These are phyloP conservation scores for Brachynemurus nebulosus DNA, from an alignment of 2,888 invertebrate species.

Conservation along the genomic window DNA sequence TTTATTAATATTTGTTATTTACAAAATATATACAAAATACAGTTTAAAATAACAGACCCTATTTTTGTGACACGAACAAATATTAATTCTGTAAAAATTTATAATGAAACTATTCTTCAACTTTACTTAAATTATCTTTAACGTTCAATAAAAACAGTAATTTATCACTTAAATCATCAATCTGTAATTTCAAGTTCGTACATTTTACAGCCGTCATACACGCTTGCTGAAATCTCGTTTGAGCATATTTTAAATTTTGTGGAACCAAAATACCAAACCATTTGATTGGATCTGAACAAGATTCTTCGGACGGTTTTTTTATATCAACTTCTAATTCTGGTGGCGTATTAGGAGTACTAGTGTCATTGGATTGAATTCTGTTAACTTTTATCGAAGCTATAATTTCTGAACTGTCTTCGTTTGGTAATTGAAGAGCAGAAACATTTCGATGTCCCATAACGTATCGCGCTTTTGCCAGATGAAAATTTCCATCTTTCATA, in stretches of 20 bases:
- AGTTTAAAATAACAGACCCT: too few relatives aligned
- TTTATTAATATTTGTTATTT: too few relatives aligned
- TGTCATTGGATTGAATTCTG: too few relatives aligned
- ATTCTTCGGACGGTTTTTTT: conserved; percentile 27
- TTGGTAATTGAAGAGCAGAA: conserved; percentile 54
- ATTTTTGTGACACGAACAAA: too few relatives aligned
- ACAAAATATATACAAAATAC: too few relatives aligned
- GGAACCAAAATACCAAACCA: conserved; percentile 86
- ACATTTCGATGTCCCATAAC: conserved; percentile 64
- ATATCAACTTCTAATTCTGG: conserved; percentile 26
- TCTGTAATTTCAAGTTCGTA: conserved; percentile 52
- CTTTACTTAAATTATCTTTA: conserved; percentile 19
- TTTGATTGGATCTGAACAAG: conserved; percentile 43
- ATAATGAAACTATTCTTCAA: too few relatives aligned
- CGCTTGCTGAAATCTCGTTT: conserved; percentile 55
- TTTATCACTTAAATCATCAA: conserved; percentile 30
- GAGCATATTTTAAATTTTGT: conserved; percentile 59
- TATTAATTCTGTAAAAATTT: too few relatives aligned
- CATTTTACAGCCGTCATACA: conserved; percentile 51
- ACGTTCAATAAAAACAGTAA: conserved; percentile 23
- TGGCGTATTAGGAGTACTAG: too few relatives aligned
- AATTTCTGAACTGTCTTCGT: conserved; percentile 41
- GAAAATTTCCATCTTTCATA: conserved; percentile 53
- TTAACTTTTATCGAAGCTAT: conserved; percentile 31
- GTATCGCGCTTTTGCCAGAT: conserved; percentile 65